phyloP scores from a whole-genome alignment of 2,797 vertebrate species.

The Myotis planiceps region DNA sequence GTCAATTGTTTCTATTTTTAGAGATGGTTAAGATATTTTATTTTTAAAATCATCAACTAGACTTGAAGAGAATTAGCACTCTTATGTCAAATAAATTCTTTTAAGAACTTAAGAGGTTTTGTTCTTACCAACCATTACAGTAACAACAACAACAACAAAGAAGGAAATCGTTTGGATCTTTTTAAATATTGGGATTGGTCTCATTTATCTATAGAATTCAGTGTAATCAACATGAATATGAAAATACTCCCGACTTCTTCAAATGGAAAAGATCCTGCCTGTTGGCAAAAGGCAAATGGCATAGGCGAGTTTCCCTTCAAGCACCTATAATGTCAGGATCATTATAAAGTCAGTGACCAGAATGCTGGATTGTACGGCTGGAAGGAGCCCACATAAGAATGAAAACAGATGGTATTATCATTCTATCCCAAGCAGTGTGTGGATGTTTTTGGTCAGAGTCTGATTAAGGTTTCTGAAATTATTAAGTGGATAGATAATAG shows the following conservation, averaged over 20 bases:
- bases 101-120: neutral
- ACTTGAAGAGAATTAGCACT: slow-evolving; percentile 11
- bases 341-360: slow-evolving; percentile 42
- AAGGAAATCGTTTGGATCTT: neutral
- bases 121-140: neutral
- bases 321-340: slow-evolving; percentile 30
- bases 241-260: neutral
- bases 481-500: slow-evolving; percentile 77
- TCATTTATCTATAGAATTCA: neutral
- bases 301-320: slow-evolving; percentile 17
- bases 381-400: slow-evolving; percentile 68
- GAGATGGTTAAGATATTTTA: neutral
- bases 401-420: slow-evolving; percentile 73
- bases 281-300: neutral
- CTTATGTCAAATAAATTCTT: slow-evolving; percentile 23
- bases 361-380: slow-evolving; percentile 42
- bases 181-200: neutral
- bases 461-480: slow-evolving; percentile 74
- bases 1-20: slow-evolving; percentile 42
- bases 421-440: slow-evolving; percentile 65
- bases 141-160: neutral
- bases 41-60: slow-evolving; percentile 39
- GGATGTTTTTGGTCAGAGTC: slow-evolving; percentile 71
- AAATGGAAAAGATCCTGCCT: neutral
- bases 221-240: neutral